Percentiles rank a stretch among this genome's conserved stretches.
phyloP scores from a whole-genome alignment of 2,113 vertebrate species.

The Mellivora capensis region DNA sequence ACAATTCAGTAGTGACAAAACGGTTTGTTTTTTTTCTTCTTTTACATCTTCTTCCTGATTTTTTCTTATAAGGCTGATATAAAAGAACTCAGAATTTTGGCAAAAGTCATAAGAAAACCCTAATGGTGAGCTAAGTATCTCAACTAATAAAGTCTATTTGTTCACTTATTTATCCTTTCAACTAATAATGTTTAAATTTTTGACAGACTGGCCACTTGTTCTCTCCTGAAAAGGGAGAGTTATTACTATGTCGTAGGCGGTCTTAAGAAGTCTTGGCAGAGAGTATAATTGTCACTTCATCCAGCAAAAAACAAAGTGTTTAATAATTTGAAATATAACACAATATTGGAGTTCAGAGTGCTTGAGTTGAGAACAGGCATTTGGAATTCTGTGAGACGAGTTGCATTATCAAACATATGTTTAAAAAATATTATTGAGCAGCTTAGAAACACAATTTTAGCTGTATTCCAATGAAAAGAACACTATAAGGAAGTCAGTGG shows the following conservation, averaged over 20 bases:
- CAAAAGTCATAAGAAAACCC: background rate
- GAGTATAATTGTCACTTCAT: background rate
- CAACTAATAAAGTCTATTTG: background rate
- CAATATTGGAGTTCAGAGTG: background rate
- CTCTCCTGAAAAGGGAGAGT: background rate
- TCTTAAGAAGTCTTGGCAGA: background rate
- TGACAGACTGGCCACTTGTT: background rate
- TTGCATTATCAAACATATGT: background rate
- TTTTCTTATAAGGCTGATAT: background rate
- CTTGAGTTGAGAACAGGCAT: background rate
- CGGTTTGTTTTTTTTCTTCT: background rate
- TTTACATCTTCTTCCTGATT: background rate
- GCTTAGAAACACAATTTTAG: background rate
- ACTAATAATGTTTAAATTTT: background rate
- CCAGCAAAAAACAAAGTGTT: background rate
- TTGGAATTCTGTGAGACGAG: background rate
- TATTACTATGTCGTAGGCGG: background rate
- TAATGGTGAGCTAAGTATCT: background rate
- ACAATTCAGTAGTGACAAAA: background rate
- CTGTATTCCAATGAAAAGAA: constrained; percentile 35
- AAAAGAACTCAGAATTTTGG: background rate
- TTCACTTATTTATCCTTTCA: background rate
- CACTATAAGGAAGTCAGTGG: background rate
- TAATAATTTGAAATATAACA: background rate
- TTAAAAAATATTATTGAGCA: background rate